phyloP scores from a whole-genome alignment of 1,140 invertebrate species.

The Chironomus tepperi region DNA sequence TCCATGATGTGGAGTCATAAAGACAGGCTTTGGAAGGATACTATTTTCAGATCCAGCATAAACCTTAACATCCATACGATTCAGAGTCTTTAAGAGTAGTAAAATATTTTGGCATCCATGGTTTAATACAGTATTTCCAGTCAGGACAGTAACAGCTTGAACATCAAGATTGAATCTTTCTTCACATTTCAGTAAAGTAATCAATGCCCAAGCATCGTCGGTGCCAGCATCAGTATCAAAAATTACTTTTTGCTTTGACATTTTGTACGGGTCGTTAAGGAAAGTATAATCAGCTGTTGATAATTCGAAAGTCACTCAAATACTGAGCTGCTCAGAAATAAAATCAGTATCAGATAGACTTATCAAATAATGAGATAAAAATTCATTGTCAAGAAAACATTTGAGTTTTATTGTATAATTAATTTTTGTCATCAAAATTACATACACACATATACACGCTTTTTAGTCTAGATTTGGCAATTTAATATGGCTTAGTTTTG shows the following conservation, averaged over 20 bases:
- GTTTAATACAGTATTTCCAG: conserved; percentile 52
- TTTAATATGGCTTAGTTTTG: no score
- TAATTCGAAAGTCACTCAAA: no score
- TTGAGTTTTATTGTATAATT: no score
- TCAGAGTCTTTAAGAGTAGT: conserved; percentile 44
- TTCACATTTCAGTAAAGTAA: conserved; percentile 49
- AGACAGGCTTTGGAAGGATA: conserved; percentile 39
- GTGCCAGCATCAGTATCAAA: conserved; percentile 55
- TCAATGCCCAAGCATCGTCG: conserved; percentile 55
- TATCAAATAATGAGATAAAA: no score
- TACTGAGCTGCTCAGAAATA: no score
- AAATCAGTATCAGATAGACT: no score
- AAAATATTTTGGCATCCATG: conserved; percentile 52
- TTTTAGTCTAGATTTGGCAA: no score
- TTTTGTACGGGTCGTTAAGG: not conserved
- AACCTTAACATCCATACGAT: conserved; percentile 47
- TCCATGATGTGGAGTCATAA: conserved; percentile 39
- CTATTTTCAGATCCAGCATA: conserved; percentile 48
- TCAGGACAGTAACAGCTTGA: conserved; percentile 52
- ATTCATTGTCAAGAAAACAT: no score
- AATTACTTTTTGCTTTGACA: conserved; percentile 39
- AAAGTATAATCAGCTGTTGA: no score
- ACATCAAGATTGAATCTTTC: conserved; percentile 41
- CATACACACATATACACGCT: no score
- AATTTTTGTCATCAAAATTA: no score